Evolutionary conservation across 2,797 vertebrate species (phyloP).

Genomic region (Onychomys torridus): DNA sequence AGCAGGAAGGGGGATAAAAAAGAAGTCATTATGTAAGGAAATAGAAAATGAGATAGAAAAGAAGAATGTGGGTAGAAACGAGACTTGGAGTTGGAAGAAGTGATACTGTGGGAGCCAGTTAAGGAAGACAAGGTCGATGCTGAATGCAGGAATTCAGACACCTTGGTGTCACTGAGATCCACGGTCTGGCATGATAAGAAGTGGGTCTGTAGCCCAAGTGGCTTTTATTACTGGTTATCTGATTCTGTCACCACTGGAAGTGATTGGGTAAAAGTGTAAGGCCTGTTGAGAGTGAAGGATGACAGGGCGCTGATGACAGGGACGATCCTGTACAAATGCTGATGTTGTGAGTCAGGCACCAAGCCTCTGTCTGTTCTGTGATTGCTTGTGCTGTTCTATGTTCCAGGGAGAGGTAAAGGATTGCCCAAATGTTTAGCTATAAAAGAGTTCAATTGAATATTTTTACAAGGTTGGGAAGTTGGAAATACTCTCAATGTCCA

Average conservation of each 20-base stretch:
- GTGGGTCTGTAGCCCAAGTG: not conserved
- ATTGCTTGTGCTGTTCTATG: not conserved
- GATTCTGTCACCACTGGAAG: not conserved
- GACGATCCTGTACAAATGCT: not conserved
- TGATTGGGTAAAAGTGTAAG: not conserved
- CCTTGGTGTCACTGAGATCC: not conserved
- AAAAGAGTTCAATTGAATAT: not conserved
- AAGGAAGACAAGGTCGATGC: not conserved
- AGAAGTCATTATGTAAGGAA: not conserved
- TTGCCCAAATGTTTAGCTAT: not conserved
- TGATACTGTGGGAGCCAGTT: rapidly evolving
- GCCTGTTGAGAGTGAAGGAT: not conserved
- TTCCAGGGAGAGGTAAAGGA: not conserved
- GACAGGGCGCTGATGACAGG: not conserved
- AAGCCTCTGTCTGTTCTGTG: not conserved
- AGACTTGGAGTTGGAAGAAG: not conserved
- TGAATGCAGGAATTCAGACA: not conserved
- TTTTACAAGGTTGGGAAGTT: not conserved
- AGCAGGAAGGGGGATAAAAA: not conserved
- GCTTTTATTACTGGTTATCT: not conserved
- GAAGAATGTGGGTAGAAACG: not conserved
- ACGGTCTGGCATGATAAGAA: not conserved
- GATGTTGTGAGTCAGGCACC: not conserved
- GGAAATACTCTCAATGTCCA: not conserved
- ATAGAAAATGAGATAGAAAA: not conserved